Base-by-base conservation (phyloP, 1,140 invertebrate genomes). In the Chrysopa pallens region DNA sequence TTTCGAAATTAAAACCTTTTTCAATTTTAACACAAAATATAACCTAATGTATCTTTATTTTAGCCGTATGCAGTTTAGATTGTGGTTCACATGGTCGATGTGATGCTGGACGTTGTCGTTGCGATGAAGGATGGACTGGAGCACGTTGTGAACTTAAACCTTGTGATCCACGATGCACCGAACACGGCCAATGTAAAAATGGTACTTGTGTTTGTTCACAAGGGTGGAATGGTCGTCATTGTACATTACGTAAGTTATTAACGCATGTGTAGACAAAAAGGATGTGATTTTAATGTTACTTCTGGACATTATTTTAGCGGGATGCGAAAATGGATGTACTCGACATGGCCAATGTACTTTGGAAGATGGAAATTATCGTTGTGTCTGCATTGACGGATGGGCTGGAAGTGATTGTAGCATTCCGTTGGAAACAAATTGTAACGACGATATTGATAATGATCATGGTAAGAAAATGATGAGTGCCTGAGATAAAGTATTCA, bases 151-250 rank as follows among this genome's bases (percentile, higher is more conserved):
- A 94, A 60, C 80, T 85, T 54, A 68, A 84, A 46, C 81, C 85
- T 9, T 93, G 90, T 62, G 86, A 92, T 56, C 58, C 73, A n/a
- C 78, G 94, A 41, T 93, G 91, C 58, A 76, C 78, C n/a, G 86
- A 92, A 51, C 88, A 92, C 54, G 94, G 95, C 0, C 85, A 91
- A 59, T 98, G 95, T 63, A 82, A 87, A 57, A 96, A 98, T 61
- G 94, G 94, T 29, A 94, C 88, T 17, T 98, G 94, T 61, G 80
- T 92, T 36, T 98, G 94, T 62, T 81, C 84, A 13, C 84, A 89
- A 61, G 94, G 94, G 42, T 98, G 92, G 92, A 97, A 96, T 65
- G 93, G 93, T 47, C 76, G 82, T 53, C 90, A 94, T 57, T 97
- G 93, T 64, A 93, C 90, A 29, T 62, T 96, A 52, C 84, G 92